Evolutionary conservation across 2,888 invertebrate species (phyloP), one percentile per base, ranked within the genome.

Genomic region (Drosophila pegasa): DNA sequence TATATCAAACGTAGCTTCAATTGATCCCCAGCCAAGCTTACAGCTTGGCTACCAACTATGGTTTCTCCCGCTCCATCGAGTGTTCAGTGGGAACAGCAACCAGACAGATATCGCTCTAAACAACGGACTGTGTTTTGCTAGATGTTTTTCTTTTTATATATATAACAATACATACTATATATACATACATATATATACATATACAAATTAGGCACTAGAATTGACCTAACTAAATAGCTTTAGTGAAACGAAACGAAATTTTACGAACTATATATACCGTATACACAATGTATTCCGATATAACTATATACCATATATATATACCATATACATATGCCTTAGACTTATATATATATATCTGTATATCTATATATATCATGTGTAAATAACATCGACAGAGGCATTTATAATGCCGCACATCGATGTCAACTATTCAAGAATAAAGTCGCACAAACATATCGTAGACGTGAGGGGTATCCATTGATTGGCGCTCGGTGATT

Each of bases 181-280:
- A 41, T 40, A 41, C 10, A 54, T n/a, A 29, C 10, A 33, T n/a
- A 48, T 33, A 50, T 50, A 25, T 67, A 43, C 38, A 52, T 56
- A 48, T 57, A 57, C 29, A 59, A 72, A 72, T 63, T 72, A 72
- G 48, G 62, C 61, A 60, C 72, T 47, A 29, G 5, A 6, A 3
- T 38, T 18, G 68, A 31, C 50, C 73, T 50, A 35, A 54, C 62
- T 50, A 55, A 18, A 71, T 77, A 75, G 75, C 75, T 77, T 75
- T 67, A 76, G 74, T 25, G 43, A 29, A 66, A 43, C 59, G 31
- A 31, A 62, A 56, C 62, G 67, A 77, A 62, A 55, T 62, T 75
- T 62, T 75, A 87, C 74, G 83, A 78, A 81, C 43, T 27, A 56
- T 75, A 82, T 78, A 84, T 65, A 80, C 62, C 51, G 56, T 47